Conservation (phyloP, 2,113 vertebrate genomes). For the Triplophysa siluroides region DNA sequence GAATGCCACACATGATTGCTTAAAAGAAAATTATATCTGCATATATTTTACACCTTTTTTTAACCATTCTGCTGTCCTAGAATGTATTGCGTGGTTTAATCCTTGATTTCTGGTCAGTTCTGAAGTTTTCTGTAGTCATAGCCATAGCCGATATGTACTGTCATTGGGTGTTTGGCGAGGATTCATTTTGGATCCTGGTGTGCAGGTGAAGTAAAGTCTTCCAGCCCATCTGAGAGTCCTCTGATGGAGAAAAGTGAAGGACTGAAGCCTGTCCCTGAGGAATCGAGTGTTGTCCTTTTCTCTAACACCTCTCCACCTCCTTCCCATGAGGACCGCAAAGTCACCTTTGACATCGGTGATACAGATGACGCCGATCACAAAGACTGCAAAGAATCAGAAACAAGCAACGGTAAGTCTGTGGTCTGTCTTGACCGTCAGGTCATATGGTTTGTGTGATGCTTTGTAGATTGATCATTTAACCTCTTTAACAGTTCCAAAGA, state of each 20-base stretch:
- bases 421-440: slow-evolving; percentile 1
- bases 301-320: slow-evolving; percentile 53
- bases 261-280: slow-evolving; percentile 80
- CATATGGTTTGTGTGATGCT: neutral
- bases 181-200: slow-evolving; percentile 7
- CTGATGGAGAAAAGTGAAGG: slow-evolving; percentile 89
- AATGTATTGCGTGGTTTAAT: too few relatives aligned
- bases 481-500: slow-evolving; percentile 61
- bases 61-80: too few relatives aligned
- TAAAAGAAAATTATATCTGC: too few relatives aligned
- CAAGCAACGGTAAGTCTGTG: slow-evolving; percentile 54
- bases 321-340: slow-evolving; percentile 79
- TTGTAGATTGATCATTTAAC: neutral
- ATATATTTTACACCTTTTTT: too few relatives aligned
- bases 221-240: slow-evolving; percentile 90
- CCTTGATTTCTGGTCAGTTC: too few relatives aligned
- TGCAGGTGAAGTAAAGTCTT: slow-evolving; percentile 85
- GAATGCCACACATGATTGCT: slow-evolving; percentile 7
- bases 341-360: slow-evolving; percentile 90
- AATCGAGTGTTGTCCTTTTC: slow-evolving; percentile 38
- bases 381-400: slow-evolving; percentile 68
- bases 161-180: too few relatives aligned
- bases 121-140: too few relatives aligned
- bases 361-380: slow-evolving; percentile 78
- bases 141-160: too few relatives aligned